Evolutionary conservation across 2,888 invertebrate species (phyloP), one percentile per base, ranked within the genome.

Genomic region (Deroplatys truncata): DNA sequence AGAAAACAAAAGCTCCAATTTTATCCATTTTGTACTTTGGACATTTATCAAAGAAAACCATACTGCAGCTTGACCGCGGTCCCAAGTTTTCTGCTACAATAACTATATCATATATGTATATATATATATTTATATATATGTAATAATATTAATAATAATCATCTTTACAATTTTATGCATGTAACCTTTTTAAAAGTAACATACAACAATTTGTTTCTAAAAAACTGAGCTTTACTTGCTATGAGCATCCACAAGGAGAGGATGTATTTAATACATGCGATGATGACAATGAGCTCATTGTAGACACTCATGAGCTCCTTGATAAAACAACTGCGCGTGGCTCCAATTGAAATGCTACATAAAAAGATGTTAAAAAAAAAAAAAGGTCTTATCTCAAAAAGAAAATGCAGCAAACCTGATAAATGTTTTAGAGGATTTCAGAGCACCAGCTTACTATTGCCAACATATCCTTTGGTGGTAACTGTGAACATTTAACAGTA

Each of bases 401-500:
- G 20, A 72, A 72, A 72, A 72, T 72, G 20, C 20, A 72, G 56
- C 56, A 72, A 72, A 72, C 56, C 20, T 72, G 56, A 72, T 72
- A 72, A 72, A 72, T 72, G 56, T 72, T 72, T 72, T 13, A 43
- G 43, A 43, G 25, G 20, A 20, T 72, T 20, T 72, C 56, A 72
- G 82, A 87, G 87, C 87, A 87, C 87, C 83, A 87, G 31, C 82
- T 87, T 82, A 83, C 83, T 87, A 31, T 83, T n/a, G 43, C 15
- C 28, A 84, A 84, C 35, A 31, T 25, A 84, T 84, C 35, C 25
- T 25, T 84, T 28, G 84, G 28, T 84, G 28, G 84, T 28, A 72
- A 72, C 56, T 72, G 56, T 7, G 25, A 72, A 20, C 56, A 72
- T 72, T 72, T 72, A 72, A 72, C 56, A 72, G 56, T 72, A 72